Base-by-base conservation (phyloP, 2,888 invertebrate genomes). In the Stomorhina lunata region DNA sequence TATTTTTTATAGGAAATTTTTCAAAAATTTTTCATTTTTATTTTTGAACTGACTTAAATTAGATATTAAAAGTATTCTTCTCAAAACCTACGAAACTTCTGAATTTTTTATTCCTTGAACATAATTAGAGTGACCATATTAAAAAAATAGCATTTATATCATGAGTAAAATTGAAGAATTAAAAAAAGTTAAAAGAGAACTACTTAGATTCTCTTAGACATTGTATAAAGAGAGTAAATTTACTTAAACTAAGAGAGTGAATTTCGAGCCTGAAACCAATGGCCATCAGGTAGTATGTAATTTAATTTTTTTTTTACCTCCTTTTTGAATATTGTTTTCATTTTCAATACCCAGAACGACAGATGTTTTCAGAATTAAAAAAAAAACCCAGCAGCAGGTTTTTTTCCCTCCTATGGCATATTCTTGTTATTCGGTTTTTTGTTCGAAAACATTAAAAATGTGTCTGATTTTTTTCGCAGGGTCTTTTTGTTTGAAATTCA, bases 281-380 rank as follows among this genome's bases (percentile, higher is more conserved):
- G 9, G 37, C 55, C 40, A 53, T 45, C 65, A 59, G 32, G n/a
- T 59, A 45, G 34, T 9, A n/a, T n/a, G n/a, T n/a, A n/a, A n/a
- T n/a, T n/a, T n/a, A n/a, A n/a, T n/a, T n/a, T n/a, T 27, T 40
- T 63, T 20, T 53, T 72, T 20, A 0, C 7, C 29, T 37, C 15
- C 15, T 53, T 75, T 61, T 45, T 45, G 25, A 20, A 22, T 69
- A 72, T 63, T 80, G 71, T 63, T 53, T 73, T 69, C 43, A 43
- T 53, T 63, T 69, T 53, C 69, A 73, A 73, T 73, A 69, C 57
- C 73, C 61, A 77, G 83, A 83, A 83, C 84, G 84, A 76, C 84
- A 84, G 84, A 84, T 84, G 83, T 84, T 84, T 79, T 71, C 50
- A 55, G 32, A 68, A 63, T 63, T 34, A 20, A 43, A 55, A 73